A percentile compares a stretch with the other conserved stretches of the same genome.
phyloP scores from a whole-genome alignment of 2,113 vertebrate genomes.

The Neodon shergylaensis region DNA sequence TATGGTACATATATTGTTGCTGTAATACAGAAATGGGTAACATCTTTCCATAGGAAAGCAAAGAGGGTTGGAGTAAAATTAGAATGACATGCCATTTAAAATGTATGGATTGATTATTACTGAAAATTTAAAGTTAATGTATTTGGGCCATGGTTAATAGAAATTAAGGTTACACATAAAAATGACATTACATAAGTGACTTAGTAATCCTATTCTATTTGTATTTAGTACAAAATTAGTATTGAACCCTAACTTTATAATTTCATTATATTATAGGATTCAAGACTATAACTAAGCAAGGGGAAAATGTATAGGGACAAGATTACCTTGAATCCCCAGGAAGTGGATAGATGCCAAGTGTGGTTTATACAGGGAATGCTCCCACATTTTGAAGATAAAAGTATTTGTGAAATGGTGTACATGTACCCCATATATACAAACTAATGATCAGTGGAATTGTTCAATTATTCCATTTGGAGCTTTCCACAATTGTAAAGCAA shows the following conservation, averaged over 20 bases:
- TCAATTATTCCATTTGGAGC: not conserved
- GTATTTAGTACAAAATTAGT: not conserved
- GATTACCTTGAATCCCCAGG: not conserved
- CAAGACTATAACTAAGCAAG: not conserved
- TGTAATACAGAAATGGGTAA: not conserved
- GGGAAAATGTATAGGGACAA: not conserved
- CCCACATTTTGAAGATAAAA: conserved; percentile 14
- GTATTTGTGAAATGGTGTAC: not conserved
- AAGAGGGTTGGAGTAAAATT: not conserved
- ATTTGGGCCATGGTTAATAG: not conserved
- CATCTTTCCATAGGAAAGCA: not conserved
- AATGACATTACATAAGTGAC: not conserved
- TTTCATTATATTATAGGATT: not conserved
- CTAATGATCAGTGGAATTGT: not conserved
- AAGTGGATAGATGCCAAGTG: not conserved
- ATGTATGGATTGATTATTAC: not conserved
- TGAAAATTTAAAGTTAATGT: not conserved
- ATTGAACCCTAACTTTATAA: not conserved
- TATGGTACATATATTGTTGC: not conserved
- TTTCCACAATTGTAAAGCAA: not conserved
- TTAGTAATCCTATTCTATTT: not conserved
- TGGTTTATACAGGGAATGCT: not conserved
- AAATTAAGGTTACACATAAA: not conserved
- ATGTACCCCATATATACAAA: not conserved
- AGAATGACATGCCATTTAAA: not conserved